These are phyloP conservation scores for Acrocephalus arundinaceus DNA, from an alignment of 2,113 vertebrate species.

Conservation along the genomic window DNA sequence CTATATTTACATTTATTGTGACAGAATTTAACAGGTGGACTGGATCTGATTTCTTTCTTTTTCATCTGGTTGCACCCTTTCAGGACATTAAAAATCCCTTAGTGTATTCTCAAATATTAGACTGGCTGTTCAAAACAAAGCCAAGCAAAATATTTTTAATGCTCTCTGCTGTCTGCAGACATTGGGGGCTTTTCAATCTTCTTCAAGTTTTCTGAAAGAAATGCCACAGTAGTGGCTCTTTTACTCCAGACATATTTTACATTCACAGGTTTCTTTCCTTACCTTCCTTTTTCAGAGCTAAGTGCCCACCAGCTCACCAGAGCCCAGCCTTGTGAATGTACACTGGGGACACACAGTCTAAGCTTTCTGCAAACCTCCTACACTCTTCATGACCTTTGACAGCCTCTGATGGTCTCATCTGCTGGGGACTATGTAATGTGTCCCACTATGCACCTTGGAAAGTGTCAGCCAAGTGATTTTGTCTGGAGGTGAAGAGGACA, in stretches of 20 bases:
- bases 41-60: background rate
- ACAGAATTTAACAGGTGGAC: background rate
- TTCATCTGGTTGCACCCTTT: background rate
- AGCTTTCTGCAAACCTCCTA: background rate
- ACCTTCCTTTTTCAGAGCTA: background rate
- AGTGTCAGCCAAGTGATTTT: background rate
- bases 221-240: background rate
- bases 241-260: background rate
- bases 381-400: background rate
- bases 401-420: background rate
- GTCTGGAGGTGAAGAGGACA: background rate
- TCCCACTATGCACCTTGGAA: background rate
- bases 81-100: background rate
- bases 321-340: background rate
- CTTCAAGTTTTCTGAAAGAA: background rate
- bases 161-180: background rate
- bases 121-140: background rate
- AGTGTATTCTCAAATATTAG: background rate
- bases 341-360: background rate
- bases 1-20: background rate
- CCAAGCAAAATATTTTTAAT: background rate
- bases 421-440: accelerated
- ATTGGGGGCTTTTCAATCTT: background rate
- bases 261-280: background rate
- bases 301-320: background rate